phyloP scores from a whole-genome alignment of 2,888 invertebrate species.

The Acronicta alni region DNA sequence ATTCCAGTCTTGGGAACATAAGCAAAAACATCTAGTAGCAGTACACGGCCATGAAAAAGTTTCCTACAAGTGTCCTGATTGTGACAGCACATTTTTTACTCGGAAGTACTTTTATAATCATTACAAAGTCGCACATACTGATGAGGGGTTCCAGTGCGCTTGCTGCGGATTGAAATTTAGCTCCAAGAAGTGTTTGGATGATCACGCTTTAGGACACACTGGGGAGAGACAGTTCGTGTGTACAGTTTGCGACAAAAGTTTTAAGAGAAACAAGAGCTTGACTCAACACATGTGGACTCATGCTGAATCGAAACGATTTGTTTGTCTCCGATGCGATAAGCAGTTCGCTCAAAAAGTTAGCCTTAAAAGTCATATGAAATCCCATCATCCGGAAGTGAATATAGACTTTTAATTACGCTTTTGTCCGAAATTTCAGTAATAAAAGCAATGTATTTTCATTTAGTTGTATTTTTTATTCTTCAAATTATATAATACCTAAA shows the following conservation, averaged over 20 bases:
- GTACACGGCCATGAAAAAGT: constrained; percentile 67
- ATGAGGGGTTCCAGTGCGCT: constrained; percentile 71
- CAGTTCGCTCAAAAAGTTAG: constrained; percentile 81
- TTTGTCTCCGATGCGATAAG: constrained; percentile 74
- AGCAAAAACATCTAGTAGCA: constrained; percentile 72
- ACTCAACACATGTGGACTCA: constrained; percentile 82
- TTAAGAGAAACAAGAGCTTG: constrained; percentile 83
- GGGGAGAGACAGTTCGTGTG: constrained; percentile 83
- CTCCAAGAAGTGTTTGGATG: constrained; percentile 68
- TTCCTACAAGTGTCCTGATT: constrained; percentile 76
- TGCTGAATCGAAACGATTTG: constrained; percentile 75
- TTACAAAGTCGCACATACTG: constrained; percentile 73
- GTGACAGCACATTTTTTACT: constrained; percentile 64
- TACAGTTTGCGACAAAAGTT: constrained; percentile 82
- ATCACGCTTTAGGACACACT: constrained; percentile 85
- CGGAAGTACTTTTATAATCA: constrained; percentile 76
- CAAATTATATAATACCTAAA: no score
- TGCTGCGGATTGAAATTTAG: constrained; percentile 75
- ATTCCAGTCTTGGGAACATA: constrained; percentile 79
- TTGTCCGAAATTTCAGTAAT: neutral
- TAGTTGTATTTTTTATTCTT: neutral
- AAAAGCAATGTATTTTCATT: neutral
- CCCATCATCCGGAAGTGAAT: constrained; percentile 68
- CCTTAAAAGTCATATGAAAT: constrained; percentile 75
- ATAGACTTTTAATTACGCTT: constrained; percentile 39